Conservation (phyloP, 2,797 vertebrate genomes). For the Mormyrus hasselquistii region DNA sequence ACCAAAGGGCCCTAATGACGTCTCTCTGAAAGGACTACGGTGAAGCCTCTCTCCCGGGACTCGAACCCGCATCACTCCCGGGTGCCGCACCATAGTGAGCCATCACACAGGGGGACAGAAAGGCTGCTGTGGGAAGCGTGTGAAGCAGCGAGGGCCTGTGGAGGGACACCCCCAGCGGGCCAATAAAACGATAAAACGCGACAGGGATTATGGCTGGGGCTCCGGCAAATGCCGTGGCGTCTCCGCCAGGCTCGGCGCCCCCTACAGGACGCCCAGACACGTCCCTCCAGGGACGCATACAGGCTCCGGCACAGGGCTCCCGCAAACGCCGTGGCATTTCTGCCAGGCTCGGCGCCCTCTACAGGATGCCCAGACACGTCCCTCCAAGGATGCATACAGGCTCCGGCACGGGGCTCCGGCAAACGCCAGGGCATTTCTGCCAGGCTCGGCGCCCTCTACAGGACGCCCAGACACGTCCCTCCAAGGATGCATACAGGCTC, state of each 20-base stretch:
- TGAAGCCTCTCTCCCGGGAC: background rate
- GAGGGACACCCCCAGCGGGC: background rate
- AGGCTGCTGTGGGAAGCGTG: background rate
- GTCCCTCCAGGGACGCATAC: background rate
- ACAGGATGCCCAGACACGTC: background rate
- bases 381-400: too few relatives aligned
- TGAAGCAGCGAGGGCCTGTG: background rate
- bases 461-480: background rate
- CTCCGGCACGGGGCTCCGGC: background rate
- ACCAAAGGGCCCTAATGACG: background rate
- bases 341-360: background rate
- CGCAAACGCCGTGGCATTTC: too few relatives aligned
- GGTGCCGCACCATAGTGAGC: background rate
- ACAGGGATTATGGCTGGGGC: background rate
- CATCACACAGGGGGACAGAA: background rate
- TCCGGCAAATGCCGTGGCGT: background rate
- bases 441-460: background rate
- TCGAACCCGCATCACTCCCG: background rate
- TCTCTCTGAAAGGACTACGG: background rate
- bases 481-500: background rate
- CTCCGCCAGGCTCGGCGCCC: background rate
- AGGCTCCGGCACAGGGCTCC: background rate
- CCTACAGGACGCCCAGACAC: background rate
- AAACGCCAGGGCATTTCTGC: too few relatives aligned
- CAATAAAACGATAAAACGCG: background rate